These are phyloP conservation scores for Drosophila fuyamai DNA, from an alignment of 1,140 invertebrate genomes.

Conservation along the genomic window DNA sequence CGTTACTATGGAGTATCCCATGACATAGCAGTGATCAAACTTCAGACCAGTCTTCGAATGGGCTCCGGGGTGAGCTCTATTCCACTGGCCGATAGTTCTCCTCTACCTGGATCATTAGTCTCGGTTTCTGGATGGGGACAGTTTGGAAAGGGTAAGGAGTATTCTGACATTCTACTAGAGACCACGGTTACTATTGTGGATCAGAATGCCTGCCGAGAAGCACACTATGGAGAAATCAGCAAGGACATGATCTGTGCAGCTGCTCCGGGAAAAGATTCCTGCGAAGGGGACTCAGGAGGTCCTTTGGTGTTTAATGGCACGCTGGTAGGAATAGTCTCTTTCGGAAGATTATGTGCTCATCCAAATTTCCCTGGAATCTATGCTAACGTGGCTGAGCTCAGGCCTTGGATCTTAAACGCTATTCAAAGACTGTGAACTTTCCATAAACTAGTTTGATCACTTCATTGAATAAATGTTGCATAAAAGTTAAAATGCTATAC, in stretches of 20 bases:
- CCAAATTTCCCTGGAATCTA: slow-evolving; percentile 86
- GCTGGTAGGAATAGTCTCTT: slow-evolving; percentile 86
- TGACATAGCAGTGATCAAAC: slow-evolving; percentile 55
- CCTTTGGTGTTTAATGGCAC: slow-evolving; percentile 10
- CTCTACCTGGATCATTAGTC: slow-evolving; percentile 22
- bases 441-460: not conserved
- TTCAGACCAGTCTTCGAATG: slow-evolving; percentile 8
- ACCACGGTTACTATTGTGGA: not conserved
- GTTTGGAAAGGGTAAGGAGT: not conserved
- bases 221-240: not conserved
- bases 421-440: not conserved
- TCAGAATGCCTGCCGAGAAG: not conserved
- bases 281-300: too few species aligned
- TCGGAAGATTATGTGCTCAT: slow-evolving; percentile 80
- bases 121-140: slow-evolving; percentile 7
- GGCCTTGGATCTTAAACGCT: slow-evolving; percentile 68
- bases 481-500: too few species aligned
- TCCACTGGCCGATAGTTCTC: slow-evolving; percentile 10
- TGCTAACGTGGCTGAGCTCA: slow-evolving; percentile 84
- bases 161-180: not conserved
- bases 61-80: slow-evolving; percentile 7
- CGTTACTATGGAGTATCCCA: slow-evolving; percentile 2
- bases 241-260: slow-evolving; percentile 81
- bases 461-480: too few species aligned
- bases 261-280: not conserved